These are phyloP conservation scores for Hypanus sabinus DNA, from an alignment of 2,113 vertebrate species.

Conservation along the genomic window DNA sequence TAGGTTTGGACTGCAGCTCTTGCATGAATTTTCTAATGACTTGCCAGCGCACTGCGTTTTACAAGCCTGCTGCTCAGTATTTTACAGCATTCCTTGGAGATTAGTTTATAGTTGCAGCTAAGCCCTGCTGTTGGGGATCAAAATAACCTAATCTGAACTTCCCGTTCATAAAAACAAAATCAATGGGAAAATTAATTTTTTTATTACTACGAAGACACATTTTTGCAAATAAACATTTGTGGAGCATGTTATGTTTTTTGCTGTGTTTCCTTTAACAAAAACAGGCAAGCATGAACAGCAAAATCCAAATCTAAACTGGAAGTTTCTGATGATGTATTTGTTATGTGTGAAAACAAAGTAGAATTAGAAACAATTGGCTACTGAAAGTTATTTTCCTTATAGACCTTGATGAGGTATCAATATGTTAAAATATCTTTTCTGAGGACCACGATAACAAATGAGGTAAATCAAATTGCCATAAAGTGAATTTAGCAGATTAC, in stretches of 20 bases:
- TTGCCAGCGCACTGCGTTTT: constrained; percentile 21
- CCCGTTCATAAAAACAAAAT: constrained; percentile 22
- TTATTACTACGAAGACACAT: constrained; percentile 19
- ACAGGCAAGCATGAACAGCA: background rate
- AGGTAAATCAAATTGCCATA: background rate
- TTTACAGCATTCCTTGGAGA: constrained; percentile 31
- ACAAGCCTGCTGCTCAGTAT: constrained; percentile 30
- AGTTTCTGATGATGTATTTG: background rate
- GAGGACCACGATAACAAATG: background rate
- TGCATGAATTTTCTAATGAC: background rate
- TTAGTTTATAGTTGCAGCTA: constrained; percentile 32
- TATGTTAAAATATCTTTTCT: constrained; percentile 19
- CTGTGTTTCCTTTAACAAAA: background rate
- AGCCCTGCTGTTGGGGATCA: constrained; percentile 16
- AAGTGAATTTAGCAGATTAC: background rate
- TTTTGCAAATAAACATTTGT: constrained; percentile 32
- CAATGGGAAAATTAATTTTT: constrained; percentile 31
- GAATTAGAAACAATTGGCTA: constrained; percentile 11
- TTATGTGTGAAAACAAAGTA: constrained; percentile 13
- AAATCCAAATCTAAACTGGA: background rate
- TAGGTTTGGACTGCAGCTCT: background rate
- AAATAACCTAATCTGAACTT: constrained; percentile 37
- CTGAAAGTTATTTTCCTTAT: background rate
- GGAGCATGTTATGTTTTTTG: background rate
- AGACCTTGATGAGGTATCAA: background rate